Base-by-base conservation (phyloP, 2,888 invertebrate genomes). In the Girardia tigrina region DNA sequence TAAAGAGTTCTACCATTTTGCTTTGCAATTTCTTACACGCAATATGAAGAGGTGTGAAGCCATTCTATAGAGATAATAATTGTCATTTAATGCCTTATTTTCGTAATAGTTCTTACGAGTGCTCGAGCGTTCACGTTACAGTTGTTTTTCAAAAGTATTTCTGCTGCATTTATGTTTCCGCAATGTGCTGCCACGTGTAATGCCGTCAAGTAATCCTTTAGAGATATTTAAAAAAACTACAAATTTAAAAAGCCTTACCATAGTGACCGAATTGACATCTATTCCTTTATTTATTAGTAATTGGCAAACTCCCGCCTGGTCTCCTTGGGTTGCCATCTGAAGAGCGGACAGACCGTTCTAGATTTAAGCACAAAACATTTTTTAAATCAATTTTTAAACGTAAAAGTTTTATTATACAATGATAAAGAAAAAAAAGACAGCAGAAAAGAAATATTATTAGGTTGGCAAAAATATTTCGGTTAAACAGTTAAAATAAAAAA, bases 161-260 rank as follows among this genome's bases (percentile, higher is more conserved):
- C 89, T 78, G 94, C 98, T 76, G 98, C 94, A 79, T 91, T 89
- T 82, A 94, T 93, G 86, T 99, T 98, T 79, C 98, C 98, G 83
- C 98, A 99, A 86, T 99, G 98, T 16, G 97, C 91, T 76, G 95
- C 94, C 82, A 99, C 98, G 86, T 99, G 98, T 75, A 99, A 88
- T 16, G 98, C 97, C n/a, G 98, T 99, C 85, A 99, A 98, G 42
- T 95, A 95, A 79, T 85, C 84, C 79, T 80, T 77, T 74, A 56
- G n/a, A 20, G 56, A 12, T 56, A 56, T 8, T 20, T 12, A 8
- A 36, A 36, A 36, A 36, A 36, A 12, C 16, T 12, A 36, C 16
- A 12, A 36, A 36, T 36, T 36, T 12, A 36, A 12, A 36, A 36
- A 36, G 8, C 8, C 16, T 56, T 71, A 75, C 75, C 73, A 76